Base-by-base conservation (phyloP, 2,113 vertebrate species). In the Pedionomus torquatus region DNA sequence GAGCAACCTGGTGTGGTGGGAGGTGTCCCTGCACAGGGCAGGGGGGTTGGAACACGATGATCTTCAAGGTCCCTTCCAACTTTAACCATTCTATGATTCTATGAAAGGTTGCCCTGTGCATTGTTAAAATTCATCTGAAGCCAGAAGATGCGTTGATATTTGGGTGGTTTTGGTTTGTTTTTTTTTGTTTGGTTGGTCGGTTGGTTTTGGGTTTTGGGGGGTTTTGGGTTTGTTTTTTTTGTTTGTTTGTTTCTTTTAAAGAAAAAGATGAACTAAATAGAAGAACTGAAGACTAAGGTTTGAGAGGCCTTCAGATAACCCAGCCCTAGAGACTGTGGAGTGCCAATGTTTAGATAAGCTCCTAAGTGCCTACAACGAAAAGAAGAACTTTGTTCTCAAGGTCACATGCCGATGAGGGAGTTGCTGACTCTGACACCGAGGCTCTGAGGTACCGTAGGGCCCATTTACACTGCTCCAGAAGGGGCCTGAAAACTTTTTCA, bases 301-400 rank as follows among this genome's bases (percentile, higher is more conserved):
- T 85, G 58, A 49, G 70, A 72, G 13, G 14, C 14, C 1, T 60
- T 71, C 52, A 46, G 28, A 14, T 72, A 74, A 66, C 37, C 54
- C n/a, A 49, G 54, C 37, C 26, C 19, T 48, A 13, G 30, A 78
- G 48, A 7, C 52, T 63, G n/a, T 12, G 37, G n/a, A 41, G 78
- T 55, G 44, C 52, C 74, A 60, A 19, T 3, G 2, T 49, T 77
- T 35, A 72, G 66, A 91, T 82, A 63, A 83, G 49, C 9, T 80
- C 66, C 37, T 51, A 88, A 87, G 75, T 25, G 75, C 63, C 46
- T 78, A n/a, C 48, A 72, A 57, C 31, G 49, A 68, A 85, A 91
- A 95, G 57, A 89, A 84, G 24, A 93, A 87, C 84, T 90, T 89
- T 76, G 52, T 91, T 89, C 75, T 79, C 72, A n/a, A 72, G 61